These are phyloP conservation scores for Anoplophora glabripennis DNA, from an alignment of 1,140 invertebrate genomes.

Conservation along the genomic window DNA sequence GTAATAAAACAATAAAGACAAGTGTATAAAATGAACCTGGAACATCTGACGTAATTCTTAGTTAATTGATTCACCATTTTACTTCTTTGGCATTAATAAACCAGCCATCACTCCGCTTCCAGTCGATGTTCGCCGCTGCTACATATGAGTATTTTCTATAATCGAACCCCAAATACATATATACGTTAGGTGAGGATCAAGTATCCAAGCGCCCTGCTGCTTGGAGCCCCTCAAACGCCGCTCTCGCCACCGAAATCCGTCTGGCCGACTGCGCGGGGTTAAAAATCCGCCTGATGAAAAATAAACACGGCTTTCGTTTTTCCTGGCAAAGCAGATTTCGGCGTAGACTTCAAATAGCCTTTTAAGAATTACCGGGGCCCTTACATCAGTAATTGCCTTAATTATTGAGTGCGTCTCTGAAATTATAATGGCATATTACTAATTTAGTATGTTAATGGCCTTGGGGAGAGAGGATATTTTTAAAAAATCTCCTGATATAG, in stretches of 20 bases:
- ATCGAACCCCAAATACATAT: constrained; percentile 42
- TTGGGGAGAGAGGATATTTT: not conserved
- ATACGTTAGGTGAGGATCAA: constrained; percentile 41
- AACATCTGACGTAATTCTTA: no score
- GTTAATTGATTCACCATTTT: no score
- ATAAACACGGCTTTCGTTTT: constrained; percentile 43
- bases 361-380: constrained; percentile 29
- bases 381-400: constrained; percentile 30
- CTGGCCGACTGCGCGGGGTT: constrained; percentile 35
- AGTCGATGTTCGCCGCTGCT: no score
- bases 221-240: not conserved
- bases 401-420: constrained; percentile 14
- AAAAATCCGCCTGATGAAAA: constrained; percentile 45
- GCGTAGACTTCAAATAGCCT: constrained; percentile 30
- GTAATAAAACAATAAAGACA: no score
- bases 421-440: constrained; percentile 5
- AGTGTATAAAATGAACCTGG: no score
- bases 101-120: no score
- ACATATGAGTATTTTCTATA: constrained; percentile 41
- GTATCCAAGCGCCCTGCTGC: constrained; percentile 22
- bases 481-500: not conserved
- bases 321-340: constrained; percentile 37
- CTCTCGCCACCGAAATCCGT: not conserved
- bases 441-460: constrained; percentile 14
- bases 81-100: no score